phyloP scores from a whole-genome alignment of 2,797 vertebrate genomes.

The Aeoliscus strigatus region DNA sequence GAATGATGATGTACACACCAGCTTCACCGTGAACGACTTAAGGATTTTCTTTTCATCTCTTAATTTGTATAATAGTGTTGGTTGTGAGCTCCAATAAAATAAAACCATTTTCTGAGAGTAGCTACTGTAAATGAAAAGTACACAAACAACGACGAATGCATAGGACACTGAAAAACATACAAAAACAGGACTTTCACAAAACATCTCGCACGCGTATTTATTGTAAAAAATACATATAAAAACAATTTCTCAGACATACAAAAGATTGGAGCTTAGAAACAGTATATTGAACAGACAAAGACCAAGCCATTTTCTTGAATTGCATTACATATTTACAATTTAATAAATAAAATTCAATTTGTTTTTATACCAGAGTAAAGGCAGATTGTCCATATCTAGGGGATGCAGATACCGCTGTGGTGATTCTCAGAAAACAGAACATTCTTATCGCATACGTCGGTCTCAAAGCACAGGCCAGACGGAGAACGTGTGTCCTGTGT shows the following conservation, averaged over 20 bases:
- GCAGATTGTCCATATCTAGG: constrained; percentile 71
- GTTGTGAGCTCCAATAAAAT: no score
- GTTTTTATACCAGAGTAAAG: constrained; percentile 69
- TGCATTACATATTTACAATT: constrained; percentile 80
- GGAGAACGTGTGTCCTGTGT: constrained; percentile 9
- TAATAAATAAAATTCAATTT: constrained; percentile 81
- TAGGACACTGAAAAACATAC: constrained; percentile 20
- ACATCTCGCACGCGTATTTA: constrained; percentile 75
- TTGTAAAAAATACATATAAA: constrained; percentile 89
- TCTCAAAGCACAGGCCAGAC: constrained; percentile 36
- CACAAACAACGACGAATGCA: constrained; percentile 6
- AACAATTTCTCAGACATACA: constrained; percentile 80
- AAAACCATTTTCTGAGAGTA: no score
- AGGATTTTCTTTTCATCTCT: no score
- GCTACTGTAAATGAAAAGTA: no score
- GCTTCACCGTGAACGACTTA: no score
- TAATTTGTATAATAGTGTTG: no score
- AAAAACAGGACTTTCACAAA: constrained; percentile 26
- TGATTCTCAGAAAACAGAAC: constrained; percentile 46
- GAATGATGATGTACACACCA: no score
- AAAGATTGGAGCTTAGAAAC: constrained; percentile 80
- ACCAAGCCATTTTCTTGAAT: constrained; percentile 71
- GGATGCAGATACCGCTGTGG: constrained; percentile 49
- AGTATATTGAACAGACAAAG: constrained; percentile 77
- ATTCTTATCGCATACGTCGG: constrained; percentile 32